phyloP scores from a whole-genome alignment of 1,140 invertebrate genomes.

The Drosophila melanogaster region Release_6_plus_ISO1_MT NT_033779.5:5977001-5977500 shows the following conservation, averaged over 20 bases:
- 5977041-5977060: no score
- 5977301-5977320: slow-evolving; percentile 47
- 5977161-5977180: no score
- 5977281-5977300: slow-evolving; percentile 49
- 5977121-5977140: no score
- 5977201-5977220: neutral
- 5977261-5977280: slow-evolving; percentile 48
- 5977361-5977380: slow-evolving; percentile 50
- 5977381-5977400: slow-evolving; percentile 65
- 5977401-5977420: slow-evolving; percentile 2
- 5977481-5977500: slow-evolving; percentile 1
- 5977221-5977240: slow-evolving; percentile 35
- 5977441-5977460: neutral
- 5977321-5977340: slow-evolving; percentile 55
- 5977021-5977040: no score
- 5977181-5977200: neutral
- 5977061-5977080: no score
- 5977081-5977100: no score
- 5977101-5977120: no score
- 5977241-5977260: slow-evolving; percentile 50
- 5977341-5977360: slow-evolving; percentile 65
- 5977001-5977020: no score
- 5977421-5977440: neutral
- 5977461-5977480: neutral
- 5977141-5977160: no score